Base-by-base conservation (phyloP, 2,888 invertebrate species). In the Dione juno region DNA sequence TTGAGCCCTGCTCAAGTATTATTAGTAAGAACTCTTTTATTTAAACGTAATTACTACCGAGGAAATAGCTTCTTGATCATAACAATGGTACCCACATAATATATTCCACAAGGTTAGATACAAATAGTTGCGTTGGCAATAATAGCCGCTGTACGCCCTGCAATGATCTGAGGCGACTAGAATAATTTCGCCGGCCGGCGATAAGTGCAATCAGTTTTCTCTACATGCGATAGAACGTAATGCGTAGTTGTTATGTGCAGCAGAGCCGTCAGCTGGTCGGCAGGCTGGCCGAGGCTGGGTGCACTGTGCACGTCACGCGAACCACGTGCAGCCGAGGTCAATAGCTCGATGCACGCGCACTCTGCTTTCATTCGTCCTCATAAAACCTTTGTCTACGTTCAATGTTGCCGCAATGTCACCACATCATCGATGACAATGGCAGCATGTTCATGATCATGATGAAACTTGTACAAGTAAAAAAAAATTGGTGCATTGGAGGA, bases 251-350 rank as follows among this genome's bases (percentile, higher is more conserved):
- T n/a, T 35, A 28, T 21, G 59, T 69, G 69, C 59, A 65, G 54
- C 41, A 45, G 54, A 40, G 54, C 54, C 52, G 52, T 11, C 59
- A 48, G 54, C 45, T 21, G 63, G 40, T 54, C 61, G 50, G 67
- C 40, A 11, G 53, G 53, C 57, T 58, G 45, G 69, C 61, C 72
- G 58, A 66, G 66, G 52, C 66, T 57, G 52, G 65, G 67, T 58
- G 79, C 76, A 76, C 70, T 74, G 76, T 73, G 79, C 76, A 80
- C 79, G 78, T 75, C 76, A 75, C 59, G 53, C 64, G 69, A 73
- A 80, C 81, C 88, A 86, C 87, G 86, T 87, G 88, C 78, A 82
- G 81, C 73, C 81, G 84, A 83, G 88, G 87, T 89, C 89, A 88
- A 87, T 86, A 88, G 82, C 89, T 86, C 81, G 77, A 77, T 82